These are phyloP conservation scores for Rhopilema esculentum DNA, from an alignment of 30 jellyfish, hydroid and myxozoan genomes.

Conservation along the genomic window DNA sequence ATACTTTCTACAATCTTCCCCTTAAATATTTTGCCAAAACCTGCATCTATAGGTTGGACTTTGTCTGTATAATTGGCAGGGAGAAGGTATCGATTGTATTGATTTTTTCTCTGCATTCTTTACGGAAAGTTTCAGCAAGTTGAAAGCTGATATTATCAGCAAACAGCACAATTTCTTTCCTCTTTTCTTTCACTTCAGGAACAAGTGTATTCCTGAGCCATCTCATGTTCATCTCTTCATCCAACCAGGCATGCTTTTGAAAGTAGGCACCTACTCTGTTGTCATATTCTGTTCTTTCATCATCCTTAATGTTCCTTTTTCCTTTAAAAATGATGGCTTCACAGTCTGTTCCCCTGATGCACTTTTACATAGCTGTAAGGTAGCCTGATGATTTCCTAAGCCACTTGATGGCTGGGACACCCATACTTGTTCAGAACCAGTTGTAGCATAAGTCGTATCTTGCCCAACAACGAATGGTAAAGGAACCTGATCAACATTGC, in stretches of 20 bases:
- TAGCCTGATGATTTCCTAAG: constrained; percentile 52
- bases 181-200: constrained; percentile 38
- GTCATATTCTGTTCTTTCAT: constrained; percentile 37
- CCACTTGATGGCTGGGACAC: constrained; percentile 60
- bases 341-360: constrained; percentile 39
- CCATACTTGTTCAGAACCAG: constrained; percentile 57
- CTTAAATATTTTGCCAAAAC: constrained; percentile 36
- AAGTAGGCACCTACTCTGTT: constrained; percentile 16
- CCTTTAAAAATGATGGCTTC: constrained; percentile 36
- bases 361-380: constrained; percentile 57
- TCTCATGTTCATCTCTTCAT: constrained; percentile 26
- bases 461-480: constrained; percentile 55
- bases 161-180: constrained; percentile 37
- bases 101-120: constrained; percentile 64
- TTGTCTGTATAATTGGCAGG: constrained; percentile 41
- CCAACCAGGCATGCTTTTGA: constrained; percentile 59
- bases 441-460: constrained; percentile 39
- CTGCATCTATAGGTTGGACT: constrained; percentile 64
- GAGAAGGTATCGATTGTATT: no score
- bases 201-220: constrained; percentile 33
- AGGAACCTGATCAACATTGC: constrained; percentile 63
- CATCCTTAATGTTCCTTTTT: constrained; percentile 20
- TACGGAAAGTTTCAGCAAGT: constrained; percentile 18
- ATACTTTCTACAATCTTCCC: constrained; percentile 25
- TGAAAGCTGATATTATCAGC: constrained; percentile 57